A percentile compares a stretch with the other conserved stretches of the same genome.
Evolutionary conservation across 1,140 invertebrate species (phyloP).

Genomic region (Ceratoteleas bidentatus): DNA sequence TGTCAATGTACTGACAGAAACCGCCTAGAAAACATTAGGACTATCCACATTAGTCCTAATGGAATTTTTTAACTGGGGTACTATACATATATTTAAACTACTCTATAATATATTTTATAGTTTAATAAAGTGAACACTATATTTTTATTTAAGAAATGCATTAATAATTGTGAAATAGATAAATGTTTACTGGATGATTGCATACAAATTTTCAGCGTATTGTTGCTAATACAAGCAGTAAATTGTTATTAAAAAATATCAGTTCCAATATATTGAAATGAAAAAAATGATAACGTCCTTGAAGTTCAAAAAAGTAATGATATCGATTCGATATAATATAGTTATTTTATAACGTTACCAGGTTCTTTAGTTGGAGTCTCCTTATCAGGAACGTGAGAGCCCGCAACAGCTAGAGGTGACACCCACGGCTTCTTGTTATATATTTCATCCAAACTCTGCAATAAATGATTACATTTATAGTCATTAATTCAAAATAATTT

Average conservation of each 20-base stretch:
- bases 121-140: background rate
- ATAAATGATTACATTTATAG: background rate
- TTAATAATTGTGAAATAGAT: too few relatives aligned
- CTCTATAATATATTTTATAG: background rate
- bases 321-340: background rate
- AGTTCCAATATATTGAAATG: too few relatives aligned
- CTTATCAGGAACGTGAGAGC: background rate
- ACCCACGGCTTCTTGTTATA: conserved; percentile 4
- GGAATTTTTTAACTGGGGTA: too few relatives aligned
- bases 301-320: too few relatives aligned
- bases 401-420: background rate
- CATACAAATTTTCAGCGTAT: too few relatives aligned
- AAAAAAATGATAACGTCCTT: too few relatives aligned
- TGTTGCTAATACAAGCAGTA: background rate
- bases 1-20: too few relatives aligned
- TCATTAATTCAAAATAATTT: too few relatives aligned
- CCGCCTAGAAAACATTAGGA: too few relatives aligned
- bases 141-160: background rate
- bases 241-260: background rate
- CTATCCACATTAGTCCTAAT: too few relatives aligned
- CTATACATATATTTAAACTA: background rate
- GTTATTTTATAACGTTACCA: background rate
- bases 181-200: too few relatives aligned
- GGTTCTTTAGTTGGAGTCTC: background rate
- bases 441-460: background rate